These are phyloP conservation scores for Tetrapedia diversipes DNA, from an alignment of 2,888 invertebrate genomes.

Conservation along the genomic window DNA sequence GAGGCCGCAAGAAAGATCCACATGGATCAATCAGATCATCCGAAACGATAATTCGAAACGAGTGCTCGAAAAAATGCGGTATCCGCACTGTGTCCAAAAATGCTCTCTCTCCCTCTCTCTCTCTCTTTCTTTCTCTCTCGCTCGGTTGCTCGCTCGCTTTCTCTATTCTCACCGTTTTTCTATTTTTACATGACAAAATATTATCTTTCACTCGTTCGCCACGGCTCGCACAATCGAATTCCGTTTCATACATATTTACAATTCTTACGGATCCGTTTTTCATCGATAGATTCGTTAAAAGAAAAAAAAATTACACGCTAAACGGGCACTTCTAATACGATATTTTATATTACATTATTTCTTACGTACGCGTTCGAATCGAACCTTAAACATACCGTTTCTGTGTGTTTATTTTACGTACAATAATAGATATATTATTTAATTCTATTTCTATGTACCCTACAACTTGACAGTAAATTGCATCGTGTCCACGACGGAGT, in stretches of 20 bases:
- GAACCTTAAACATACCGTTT: conserved; percentile 65
- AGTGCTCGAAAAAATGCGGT: conserved; percentile 21
- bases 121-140: not conserved
- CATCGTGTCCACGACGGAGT: conserved; percentile 55
- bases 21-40: not conserved
- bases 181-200: conserved; percentile 72
- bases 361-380: conserved; percentile 54
- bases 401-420: conserved; percentile 49
- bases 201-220: conserved; percentile 49
- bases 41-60: conserved; percentile 14
- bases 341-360: conserved; percentile 53
- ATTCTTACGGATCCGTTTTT: conserved; percentile 42
- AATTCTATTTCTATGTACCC: conserved; percentile 61
- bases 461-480: conserved; percentile 59
- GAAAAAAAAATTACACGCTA: conserved; percentile 14
- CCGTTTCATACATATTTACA: conserved; percentile 46
- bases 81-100: conserved; percentile 19
- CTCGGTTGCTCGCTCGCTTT: not conserved
- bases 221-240: conserved; percentile 44
- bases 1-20: conserved; percentile 20
- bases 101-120: not conserved
- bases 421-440: conserved; percentile 56
- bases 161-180: not conserved
- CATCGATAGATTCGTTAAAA: conserved; percentile 45
- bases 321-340: conserved; percentile 48